Evolutionary conservation across 2,888 invertebrate genomes (phyloP).

Genomic region (Hemistola chrysoprasaria): DNA sequence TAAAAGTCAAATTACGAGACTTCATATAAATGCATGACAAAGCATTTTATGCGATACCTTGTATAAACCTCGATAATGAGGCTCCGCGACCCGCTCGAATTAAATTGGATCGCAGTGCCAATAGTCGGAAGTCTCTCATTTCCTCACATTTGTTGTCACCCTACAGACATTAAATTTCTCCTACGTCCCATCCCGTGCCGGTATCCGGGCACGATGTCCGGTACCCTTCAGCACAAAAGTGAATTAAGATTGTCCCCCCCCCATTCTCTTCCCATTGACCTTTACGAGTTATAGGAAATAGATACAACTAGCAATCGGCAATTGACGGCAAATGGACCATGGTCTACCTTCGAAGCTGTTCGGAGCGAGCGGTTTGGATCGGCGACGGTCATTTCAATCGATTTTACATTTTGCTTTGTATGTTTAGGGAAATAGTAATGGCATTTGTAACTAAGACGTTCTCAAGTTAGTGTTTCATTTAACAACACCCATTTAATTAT

Average conservation of each 20-base stretch:
- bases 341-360: constrained; percentile 17
- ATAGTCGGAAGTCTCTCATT: constrained; percentile 75
- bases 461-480: too few relatives aligned
- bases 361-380: constrained; percentile 11
- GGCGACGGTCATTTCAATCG: constrained; percentile 11
- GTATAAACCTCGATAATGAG: constrained; percentile 39
- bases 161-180: constrained; percentile 56
- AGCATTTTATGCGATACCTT: constrained; percentile 21
- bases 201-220: constrained; percentile 65
- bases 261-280: constrained; percentile 52
- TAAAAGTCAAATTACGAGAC: too few relatives aligned
- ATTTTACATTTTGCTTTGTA: constrained; percentile 1
- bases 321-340: constrained; percentile 26
- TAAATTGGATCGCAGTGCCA: constrained; percentile 70
- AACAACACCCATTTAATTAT: too few relatives aligned
- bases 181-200: constrained; percentile 48
- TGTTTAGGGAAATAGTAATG: too few relatives aligned
- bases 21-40: constrained; percentile 25
- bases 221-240: constrained; percentile 52
- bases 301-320: constrained; percentile 46
- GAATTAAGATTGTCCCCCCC: constrained; percentile 61
- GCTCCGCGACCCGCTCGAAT: constrained; percentile 36
- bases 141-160: constrained; percentile 71
- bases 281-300: constrained; percentile 49
- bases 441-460: too few relatives aligned